Conservation (phyloP, 2,888 invertebrate species). For the Mycalesis mineus region DNA sequence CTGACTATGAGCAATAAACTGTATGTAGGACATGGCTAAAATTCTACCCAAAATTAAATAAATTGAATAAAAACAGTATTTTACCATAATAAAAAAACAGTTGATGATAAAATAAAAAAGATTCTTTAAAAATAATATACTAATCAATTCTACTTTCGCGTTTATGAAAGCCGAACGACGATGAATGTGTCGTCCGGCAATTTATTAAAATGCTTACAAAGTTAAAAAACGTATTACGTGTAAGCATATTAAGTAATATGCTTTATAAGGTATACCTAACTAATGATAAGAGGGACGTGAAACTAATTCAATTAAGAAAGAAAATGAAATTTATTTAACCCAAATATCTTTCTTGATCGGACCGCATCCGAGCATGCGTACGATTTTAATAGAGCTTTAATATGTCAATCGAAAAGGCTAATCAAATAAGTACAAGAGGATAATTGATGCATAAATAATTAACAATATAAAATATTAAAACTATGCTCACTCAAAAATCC, state of each 20-base stretch:
- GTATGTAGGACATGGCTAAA: too few species aligned
- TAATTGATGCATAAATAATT: background rate
- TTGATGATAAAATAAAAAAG: too few species aligned
- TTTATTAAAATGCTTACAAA: background rate
- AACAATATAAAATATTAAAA: conserved; percentile 19
- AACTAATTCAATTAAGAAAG: background rate
- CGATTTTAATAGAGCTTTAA: background rate
- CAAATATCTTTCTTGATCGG: background rate
- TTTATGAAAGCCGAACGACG: too few species aligned
- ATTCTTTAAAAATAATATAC: too few species aligned
- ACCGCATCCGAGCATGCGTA: background rate
- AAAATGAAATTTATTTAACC: background rate
- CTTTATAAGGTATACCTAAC: background rate
- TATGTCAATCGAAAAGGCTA: background rate
- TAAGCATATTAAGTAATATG: background rate
- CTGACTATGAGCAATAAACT: too few species aligned
- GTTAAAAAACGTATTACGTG: background rate
- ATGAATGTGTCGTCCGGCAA: too few species aligned
- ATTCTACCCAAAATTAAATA: too few species aligned
- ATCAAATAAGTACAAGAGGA: background rate
- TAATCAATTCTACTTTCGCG: too few species aligned
- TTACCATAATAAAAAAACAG: too few species aligned
- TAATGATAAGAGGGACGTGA: background rate
- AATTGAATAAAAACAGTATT: too few species aligned
- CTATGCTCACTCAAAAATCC: conserved; percentile 37